Evolutionary conservation across 2,797 vertebrate genomes (phyloP).

Genomic region (Micromesistius poutassou): DNA sequence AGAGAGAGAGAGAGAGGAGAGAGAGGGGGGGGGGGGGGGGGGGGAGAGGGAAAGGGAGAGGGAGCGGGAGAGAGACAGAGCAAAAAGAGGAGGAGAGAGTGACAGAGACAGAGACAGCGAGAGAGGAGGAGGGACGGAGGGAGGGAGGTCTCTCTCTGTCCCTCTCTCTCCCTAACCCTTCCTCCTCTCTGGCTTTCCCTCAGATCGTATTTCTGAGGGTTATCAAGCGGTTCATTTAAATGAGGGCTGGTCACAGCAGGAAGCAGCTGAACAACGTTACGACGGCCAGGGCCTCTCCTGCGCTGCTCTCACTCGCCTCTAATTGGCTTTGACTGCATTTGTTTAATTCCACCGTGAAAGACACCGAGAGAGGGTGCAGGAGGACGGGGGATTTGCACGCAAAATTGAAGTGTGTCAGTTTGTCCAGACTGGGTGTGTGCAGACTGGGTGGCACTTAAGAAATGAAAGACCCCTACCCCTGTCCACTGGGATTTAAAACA

Average conservation of each 20-base stretch:
- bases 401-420: constrained; percentile 79
- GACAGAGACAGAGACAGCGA: neutral
- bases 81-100: too few relatives aligned
- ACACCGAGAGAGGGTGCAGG: constrained; percentile 56
- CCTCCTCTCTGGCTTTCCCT: constrained; percentile 20
- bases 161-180: constrained; percentile 34
- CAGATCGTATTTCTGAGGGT: constrained; percentile 77
- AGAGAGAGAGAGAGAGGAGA: too few relatives aligned
- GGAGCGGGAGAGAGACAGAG: too few relatives aligned
- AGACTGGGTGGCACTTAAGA: constrained; percentile 74
- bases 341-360: constrained; percentile 79
- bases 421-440: constrained; percentile 72
- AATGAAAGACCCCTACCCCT: constrained; percentile 53
- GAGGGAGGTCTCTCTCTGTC: constrained; percentile 27
- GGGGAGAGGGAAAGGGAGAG: neutral
- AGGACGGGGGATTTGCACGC: constrained; percentile 53
- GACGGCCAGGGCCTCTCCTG: constrained; percentile 75
- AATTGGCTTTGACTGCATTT: constrained; percentile 85
- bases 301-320: constrained; percentile 78
- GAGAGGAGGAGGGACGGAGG: neutral
- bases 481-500: constrained; percentile 39
- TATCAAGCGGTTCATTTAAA: constrained; percentile 83
- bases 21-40: neutral
- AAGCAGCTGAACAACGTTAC: constrained; percentile 85
- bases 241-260: constrained; percentile 80